phyloP scores from a whole-genome alignment of 2,113 vertebrate genomes.

The Actenoides hombroni region DNA sequence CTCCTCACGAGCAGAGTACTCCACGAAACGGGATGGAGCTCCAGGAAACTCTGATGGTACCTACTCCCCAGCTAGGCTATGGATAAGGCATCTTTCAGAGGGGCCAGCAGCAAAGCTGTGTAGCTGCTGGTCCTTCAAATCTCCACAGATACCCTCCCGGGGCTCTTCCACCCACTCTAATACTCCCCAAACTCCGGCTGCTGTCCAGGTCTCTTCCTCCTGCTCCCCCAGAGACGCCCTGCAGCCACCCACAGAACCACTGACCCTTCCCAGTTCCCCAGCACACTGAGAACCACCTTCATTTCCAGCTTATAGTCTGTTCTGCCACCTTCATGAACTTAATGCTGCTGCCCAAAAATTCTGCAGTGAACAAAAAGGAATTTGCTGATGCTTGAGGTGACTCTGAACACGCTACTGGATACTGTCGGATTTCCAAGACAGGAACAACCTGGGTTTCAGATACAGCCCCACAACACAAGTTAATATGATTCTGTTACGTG shows the following conservation, averaged over 20 bases:
- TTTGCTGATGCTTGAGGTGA: neutral
- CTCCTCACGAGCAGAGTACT: rapidly evolving
- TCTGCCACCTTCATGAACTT: neutral
- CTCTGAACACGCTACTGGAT: rapidly evolving
- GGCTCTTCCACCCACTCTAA: neutral
- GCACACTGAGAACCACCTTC: neutral
- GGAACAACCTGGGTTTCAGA: too few relatives aligned
- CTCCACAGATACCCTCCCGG: neutral
- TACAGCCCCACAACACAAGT: neutral
- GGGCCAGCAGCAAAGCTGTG: neutral
- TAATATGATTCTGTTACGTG: rapidly evolving
- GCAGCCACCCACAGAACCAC: neutral
- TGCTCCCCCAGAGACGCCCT: neutral
- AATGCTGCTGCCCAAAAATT: neutral
- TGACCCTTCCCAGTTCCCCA: neutral
- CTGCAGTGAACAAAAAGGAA: neutral
- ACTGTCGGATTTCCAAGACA: neutral
- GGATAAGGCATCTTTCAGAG: neutral
- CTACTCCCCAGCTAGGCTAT: neutral
- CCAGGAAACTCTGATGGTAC: neutral
- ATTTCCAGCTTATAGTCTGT: neutral
- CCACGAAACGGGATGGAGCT: neutral
- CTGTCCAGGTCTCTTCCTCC: neutral
- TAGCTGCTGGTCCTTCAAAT: neutral
- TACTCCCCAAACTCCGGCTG: neutral